Conservation (phyloP, 2,888 invertebrate species). For the Cephus rjabovi region DNA sequence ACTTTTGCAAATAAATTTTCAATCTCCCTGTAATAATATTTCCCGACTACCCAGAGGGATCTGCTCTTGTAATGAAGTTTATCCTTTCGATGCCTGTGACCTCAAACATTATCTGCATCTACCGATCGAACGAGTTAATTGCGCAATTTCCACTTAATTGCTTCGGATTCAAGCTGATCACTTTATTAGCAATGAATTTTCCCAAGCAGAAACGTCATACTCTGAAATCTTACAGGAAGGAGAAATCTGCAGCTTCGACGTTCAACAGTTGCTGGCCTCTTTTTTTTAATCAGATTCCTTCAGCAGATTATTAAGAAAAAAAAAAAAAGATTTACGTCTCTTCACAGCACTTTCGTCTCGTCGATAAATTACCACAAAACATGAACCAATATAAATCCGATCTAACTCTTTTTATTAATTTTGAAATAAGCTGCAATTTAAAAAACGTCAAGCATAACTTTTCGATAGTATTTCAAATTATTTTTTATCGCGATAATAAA, state of each 20-base stretch:
- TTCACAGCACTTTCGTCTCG: not conserved
- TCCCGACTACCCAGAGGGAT: not conserved
- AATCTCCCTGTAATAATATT: not conserved
- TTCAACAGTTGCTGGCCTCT: not conserved
- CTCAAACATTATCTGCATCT: not conserved
- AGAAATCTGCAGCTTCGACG: not conserved
- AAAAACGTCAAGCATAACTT: not conserved
- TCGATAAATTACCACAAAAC: too few species aligned
- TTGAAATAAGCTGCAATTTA: not conserved
- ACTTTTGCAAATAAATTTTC: not conserved
- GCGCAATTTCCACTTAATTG: conserved; percentile 1
- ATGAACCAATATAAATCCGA: not conserved
- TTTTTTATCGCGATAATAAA: too few species aligned
- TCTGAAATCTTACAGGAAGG: not conserved
- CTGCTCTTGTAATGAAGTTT: not conserved
- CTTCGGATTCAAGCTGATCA: conserved; percentile 1
- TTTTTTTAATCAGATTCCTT: not conserved
- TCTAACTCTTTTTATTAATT: not conserved
- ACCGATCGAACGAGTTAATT: conserved; percentile 7
- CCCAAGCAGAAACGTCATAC: not conserved
- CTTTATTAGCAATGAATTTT: not conserved
- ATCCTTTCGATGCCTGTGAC: not conserved
- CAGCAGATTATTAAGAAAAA: not conserved
- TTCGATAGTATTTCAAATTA: too few species aligned
- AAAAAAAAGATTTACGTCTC: not conserved